These are phyloP conservation scores for Cherax quadricarinatus DNA, from an alignment of 1,140 invertebrate species.

Conservation along the genomic window DNA sequence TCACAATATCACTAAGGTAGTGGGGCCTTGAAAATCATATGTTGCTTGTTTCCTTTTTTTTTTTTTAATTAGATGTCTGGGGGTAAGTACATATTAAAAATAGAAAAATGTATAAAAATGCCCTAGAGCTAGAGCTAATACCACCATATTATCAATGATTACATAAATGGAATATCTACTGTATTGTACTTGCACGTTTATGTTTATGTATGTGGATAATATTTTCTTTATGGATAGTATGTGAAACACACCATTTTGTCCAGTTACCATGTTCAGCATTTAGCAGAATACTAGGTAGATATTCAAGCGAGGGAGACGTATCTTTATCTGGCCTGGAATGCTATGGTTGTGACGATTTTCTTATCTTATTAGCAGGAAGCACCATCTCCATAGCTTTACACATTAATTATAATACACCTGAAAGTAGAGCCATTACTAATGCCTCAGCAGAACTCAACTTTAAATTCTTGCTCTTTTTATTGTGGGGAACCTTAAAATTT, in stretches of 20 bases:
- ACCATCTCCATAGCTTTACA: conserved; percentile 45
- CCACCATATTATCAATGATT: no score
- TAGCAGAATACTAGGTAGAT: conserved; percentile 44
- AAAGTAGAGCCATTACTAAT: not conserved
- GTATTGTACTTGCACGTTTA: not conserved
- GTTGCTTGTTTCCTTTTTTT: no score
- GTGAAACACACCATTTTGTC: conserved; percentile 61
- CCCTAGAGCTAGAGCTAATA: no score
- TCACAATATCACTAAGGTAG: no score
- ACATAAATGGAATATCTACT: no score
- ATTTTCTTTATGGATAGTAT: not conserved
- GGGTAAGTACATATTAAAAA: no score
- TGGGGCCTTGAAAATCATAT: no score
- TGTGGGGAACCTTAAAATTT: not conserved
- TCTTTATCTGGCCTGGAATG: conserved; percentile 67
- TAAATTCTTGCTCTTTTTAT: not conserved
- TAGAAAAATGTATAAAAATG: no score
- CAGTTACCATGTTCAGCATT: conserved; percentile 45
- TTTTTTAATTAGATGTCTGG: no score
- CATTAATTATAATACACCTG: not conserved
- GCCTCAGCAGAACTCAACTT: not conserved
- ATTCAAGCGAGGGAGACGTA: conserved; percentile 41
- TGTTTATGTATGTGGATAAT: not conserved
- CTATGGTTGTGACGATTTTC: conserved; percentile 66
- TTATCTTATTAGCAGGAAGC: conserved; percentile 47